A percentile compares a stretch with the other conserved stretches of the same genome.
Conservation (phyloP, 2,888 invertebrate genomes). For the Drosophila ezoana region DNA sequence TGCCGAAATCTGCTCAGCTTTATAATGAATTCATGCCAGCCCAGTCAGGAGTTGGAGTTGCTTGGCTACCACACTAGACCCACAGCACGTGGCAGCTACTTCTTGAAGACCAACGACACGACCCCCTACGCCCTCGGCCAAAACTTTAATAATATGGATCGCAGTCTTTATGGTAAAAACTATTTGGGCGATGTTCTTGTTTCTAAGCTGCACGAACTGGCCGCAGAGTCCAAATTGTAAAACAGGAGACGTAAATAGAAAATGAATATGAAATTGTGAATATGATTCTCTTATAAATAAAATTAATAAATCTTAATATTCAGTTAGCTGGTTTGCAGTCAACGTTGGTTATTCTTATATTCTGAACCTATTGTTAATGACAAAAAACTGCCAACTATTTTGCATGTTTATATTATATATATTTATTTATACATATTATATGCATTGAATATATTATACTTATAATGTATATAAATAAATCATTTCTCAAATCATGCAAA, state of each 20-base stretch:
- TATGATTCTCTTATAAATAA: no score
- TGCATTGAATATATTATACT: not conserved
- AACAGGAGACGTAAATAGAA: no score
- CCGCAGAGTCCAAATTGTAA: not conserved
- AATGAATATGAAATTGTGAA: no score
- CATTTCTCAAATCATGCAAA: constrained; percentile 19
- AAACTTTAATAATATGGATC: constrained; percentile 18
- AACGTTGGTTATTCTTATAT: no score
- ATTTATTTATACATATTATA: no score
- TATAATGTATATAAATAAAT: not conserved
- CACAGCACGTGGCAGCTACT: constrained; percentile 85
- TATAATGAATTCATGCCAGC: constrained; percentile 85
- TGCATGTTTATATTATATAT: no score
- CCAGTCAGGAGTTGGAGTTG: constrained; percentile 70
- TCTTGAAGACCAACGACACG: constrained; percentile 78
- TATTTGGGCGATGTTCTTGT: constrained; percentile 17
- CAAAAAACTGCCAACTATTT: no score
- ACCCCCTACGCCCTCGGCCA: constrained; percentile 64
- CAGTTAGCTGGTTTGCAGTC: no score
- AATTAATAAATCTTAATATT: no score
- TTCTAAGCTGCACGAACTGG: not conserved
- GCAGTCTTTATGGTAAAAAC: constrained; percentile 9
- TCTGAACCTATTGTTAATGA: no score
- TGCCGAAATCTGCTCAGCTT: constrained; percentile 85
- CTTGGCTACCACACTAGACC: constrained; percentile 86